Percentiles rank a stretch among this genome's conserved stretches.
phyloP scores from a whole-genome alignment of 2,888 invertebrate species.

The Blera fallax region DNA sequence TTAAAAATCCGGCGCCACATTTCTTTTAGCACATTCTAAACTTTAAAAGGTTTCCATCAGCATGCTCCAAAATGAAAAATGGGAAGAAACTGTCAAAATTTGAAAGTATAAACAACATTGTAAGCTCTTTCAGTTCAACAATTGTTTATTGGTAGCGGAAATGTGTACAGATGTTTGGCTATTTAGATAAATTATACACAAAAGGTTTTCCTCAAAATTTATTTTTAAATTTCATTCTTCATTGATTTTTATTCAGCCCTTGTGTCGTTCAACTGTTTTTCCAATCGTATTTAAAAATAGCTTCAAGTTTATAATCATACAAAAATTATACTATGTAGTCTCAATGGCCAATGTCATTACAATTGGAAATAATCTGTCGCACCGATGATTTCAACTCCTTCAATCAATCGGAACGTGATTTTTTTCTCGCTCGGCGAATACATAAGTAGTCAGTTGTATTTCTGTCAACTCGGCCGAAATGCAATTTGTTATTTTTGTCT shows the following conservation, averaged over 20 bases:
- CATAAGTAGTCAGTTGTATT: not conserved
- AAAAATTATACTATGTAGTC: not conserved
- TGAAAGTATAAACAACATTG: not conserved
- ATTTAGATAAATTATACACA: not conserved
- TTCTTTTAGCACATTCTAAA: not conserved
- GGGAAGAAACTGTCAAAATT: not conserved
- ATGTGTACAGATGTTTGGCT: not conserved
- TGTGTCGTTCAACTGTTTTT: not conserved
- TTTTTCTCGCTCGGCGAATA: not conserved
- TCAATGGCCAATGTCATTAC: not conserved
- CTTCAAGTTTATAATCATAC: not conserved
- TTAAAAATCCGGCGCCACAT: not conserved
- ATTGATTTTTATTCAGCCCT: not conserved
- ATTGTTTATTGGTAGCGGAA: not conserved
- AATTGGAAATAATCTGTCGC: not conserved
- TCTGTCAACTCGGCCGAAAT: not conserved
- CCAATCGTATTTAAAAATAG: not conserved
- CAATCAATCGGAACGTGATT: conserved; percentile 9
- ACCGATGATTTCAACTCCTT: conserved; percentile 14
- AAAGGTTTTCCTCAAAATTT: not conserved
- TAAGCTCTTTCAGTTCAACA: not conserved
- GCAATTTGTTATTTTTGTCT: not conserved
- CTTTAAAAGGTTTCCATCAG: not conserved
- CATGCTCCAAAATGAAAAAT: not conserved
- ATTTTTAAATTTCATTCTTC: not conserved